Evolutionary conservation across 2,888 invertebrate genomes (phyloP), one percentile per base, ranked within the genome.

Genomic region (Alloplasta piceator): DNA sequence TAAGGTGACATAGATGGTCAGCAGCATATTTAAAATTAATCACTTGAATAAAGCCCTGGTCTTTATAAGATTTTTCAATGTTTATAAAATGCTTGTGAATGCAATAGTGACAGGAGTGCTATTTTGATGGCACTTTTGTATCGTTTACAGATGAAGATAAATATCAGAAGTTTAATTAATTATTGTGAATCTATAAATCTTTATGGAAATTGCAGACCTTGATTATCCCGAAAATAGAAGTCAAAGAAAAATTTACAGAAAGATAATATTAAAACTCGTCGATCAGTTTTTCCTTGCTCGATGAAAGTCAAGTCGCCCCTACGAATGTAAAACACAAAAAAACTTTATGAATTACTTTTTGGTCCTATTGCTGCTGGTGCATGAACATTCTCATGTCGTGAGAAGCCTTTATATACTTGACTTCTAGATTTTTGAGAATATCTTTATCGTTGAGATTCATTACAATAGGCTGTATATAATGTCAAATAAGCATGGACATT

Each of bases 141-240:
- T 50, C 50, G 50, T 77, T 80, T 80, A 80, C 67, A 39, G 6
- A 68, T 67, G 68, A 76, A 72, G 76, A 73, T 72, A 76, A 77
- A 80, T 77, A 80, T 63, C 63, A 72, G 46, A 68, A 77, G 72
- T 77, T 80, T 73, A 80, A 73, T 73, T 68, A 56, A 56, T 43
- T 50, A 56, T 72, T 68, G 67, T 76, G 76, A 68, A 77, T 14
- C 68, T 61, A 68, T 70, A 36, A 77, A 68, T 73, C 68, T 14
- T 43, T 12, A 12, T 67, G 64, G 14, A 67, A 36, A 56, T 39
- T 10, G 58, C 36, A 3, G 26, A 26, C 26, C 26, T 26, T 26
- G 26, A 26, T 26, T 26, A 26, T 26, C 26, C 26, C 3, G 26
- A 26, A 26, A 26, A 26, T 26, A 26, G 26, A 26, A 26, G 1